Base-by-base conservation (phyloP, 2,888 invertebrate species). In the Gasteruption jaculator region DNA sequence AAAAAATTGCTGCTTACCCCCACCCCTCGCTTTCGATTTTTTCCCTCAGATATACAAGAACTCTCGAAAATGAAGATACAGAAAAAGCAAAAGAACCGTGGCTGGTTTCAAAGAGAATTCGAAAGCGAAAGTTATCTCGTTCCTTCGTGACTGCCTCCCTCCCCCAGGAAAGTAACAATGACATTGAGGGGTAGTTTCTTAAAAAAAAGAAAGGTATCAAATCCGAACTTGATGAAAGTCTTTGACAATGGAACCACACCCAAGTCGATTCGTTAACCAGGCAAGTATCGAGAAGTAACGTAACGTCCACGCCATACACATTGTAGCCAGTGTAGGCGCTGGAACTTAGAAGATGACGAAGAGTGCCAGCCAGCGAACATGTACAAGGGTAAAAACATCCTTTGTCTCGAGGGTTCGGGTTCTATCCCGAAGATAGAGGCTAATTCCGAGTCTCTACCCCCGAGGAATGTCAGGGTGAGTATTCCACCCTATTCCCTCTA, bases 351-450 rank as follows among this genome's bases (percentile, higher is more conserved):
- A 52, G 43, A 54, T 50, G 54, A 52, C 51, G 54, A 48, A 45
- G 42, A 47, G 52, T 38, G 45, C 25, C 31, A 27, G 26, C 4
- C 10, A 11, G 12, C 24, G 32, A 14, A 11, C 18, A 12, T 25
- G 12, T 8, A 31, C 29, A 34, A 39, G 45, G 45, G 49, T 46
- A 36, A 43, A 43, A 22, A 24, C 44, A 42, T 47, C 55, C 64
- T 68, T 68, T 68, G 65, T 67, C 62, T 66, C 60, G 62, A 60
- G 58, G 60, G 61, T 57, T 61, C 55, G 60, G 58, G 57, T 61
- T 61, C 63, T 59, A n/a, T n/a, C n/a, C n/a, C n/a, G 48, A 49
- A 65, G 64, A 67, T 64, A 64, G 64, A 67, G 65, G 68, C 69
- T 69, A 69, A 69, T 69, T 68, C 65, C 62, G 56, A 54, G 60